Evolutionary conservation across 2,888 invertebrate species (phyloP).

Genomic region (Colostygia pectinataria): DNA sequence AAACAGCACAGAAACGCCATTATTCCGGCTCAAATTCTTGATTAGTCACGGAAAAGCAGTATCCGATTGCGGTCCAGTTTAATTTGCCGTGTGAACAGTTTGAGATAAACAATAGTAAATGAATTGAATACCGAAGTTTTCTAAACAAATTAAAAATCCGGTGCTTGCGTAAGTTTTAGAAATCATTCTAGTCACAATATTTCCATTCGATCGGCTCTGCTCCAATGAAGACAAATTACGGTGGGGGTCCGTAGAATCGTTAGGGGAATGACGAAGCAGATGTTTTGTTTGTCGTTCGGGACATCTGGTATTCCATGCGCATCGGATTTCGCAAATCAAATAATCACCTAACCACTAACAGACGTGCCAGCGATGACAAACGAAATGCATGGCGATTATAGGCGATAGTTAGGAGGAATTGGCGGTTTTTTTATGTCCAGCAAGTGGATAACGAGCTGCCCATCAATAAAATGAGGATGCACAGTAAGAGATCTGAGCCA

Average conservation of each 20-base stretch:
- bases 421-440: constrained; percentile 28
- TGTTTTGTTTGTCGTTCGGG: constrained; percentile 44
- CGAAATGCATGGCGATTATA: constrained; percentile 22
- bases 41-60: constrained; percentile 49
- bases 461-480: constrained; percentile 61
- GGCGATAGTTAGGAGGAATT: constrained; percentile 19
- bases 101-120: constrained; percentile 34
- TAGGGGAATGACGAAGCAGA: constrained; percentile 58
- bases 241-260: constrained; percentile 41
- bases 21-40: constrained; percentile 42
- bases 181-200: constrained; percentile 35
- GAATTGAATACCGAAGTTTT: constrained; percentile 31
- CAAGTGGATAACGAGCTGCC: constrained; percentile 45
- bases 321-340: constrained; percentile 35
- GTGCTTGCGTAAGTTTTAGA: constrained; percentile 34
- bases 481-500: constrained; percentile 58
- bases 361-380: constrained; percentile 23
- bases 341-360: constrained; percentile 30
- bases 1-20: constrained; percentile 37
- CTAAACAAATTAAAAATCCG: constrained; percentile 36
- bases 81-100: constrained; percentile 50
- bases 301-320: constrained; percentile 44
- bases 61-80: constrained; percentile 44
- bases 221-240: constrained; percentile 55
- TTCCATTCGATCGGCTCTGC: constrained; percentile 38